These are phyloP conservation scores for Rafetus swinhoei DNA, from an alignment of 2,113 vertebrate species.

Conservation along the genomic window DNA sequence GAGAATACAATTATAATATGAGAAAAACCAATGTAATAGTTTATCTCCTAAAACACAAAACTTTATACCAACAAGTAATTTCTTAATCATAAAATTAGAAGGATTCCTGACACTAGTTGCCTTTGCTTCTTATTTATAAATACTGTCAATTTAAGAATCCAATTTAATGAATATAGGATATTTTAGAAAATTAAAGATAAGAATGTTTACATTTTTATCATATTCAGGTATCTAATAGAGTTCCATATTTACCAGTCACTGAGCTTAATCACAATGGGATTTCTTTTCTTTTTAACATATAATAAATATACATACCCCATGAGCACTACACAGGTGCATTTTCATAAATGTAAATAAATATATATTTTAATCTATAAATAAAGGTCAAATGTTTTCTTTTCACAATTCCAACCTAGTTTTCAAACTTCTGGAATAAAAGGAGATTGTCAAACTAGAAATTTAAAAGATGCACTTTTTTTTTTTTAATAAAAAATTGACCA, in stretches of 20 bases:
- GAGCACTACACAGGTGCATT: neutral
- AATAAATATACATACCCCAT: neutral
- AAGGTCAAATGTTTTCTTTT: neutral
- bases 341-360: neutral
- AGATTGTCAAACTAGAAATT: neutral
- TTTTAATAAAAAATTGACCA: neutral
- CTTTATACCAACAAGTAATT: neutral
- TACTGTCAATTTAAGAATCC: neutral
- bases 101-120: accelerated
- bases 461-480: neutral
- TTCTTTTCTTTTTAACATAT: neutral
- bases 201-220: neutral
- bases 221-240: neutral
- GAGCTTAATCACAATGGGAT: neutral
- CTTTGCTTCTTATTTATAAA: neutral
- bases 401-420: neutral
- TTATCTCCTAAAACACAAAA: neutral
- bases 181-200: neutral
- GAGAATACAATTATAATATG: neutral
- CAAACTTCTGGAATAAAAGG: neutral
- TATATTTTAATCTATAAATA: neutral
- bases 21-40: neutral
- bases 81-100: neutral
- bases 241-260: neutral
- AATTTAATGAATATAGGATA: accelerated